Conservation (phyloP, 23 tunicate genomes). For the Halocynthia roretzi region DNA sequence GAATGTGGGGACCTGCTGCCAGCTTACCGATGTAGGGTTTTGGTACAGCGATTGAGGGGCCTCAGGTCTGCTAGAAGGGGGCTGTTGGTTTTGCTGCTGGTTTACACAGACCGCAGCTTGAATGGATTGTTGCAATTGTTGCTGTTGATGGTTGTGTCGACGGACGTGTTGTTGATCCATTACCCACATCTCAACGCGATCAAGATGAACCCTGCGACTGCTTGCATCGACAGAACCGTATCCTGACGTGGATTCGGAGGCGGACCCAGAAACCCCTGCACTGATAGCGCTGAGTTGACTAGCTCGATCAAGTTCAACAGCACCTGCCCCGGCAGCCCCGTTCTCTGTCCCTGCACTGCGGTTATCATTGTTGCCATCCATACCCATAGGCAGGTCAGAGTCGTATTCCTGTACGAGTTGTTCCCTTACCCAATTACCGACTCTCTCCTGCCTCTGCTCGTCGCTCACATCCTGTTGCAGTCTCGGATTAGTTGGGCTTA, state of each 20-base stretch:
- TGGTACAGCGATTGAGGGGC: neutral
- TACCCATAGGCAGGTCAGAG: conserved; percentile 85
- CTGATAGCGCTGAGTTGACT: conserved; percentile 78
- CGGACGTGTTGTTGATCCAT: conserved; percentile 89
- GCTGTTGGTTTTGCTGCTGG: neutral
- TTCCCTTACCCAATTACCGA: conserved; percentile 64
- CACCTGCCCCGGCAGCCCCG: neutral
- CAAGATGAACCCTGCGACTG: conserved; percentile 48
- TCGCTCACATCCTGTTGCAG: conserved; percentile 67
- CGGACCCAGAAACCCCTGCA: conserved; percentile 83
- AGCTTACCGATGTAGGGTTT: neutral
- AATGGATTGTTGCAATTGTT: conserved; percentile 10
- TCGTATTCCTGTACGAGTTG: conserved; percentile 63
- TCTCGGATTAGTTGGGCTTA: conserved; percentile 23
- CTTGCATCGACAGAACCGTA: conserved; percentile 78
- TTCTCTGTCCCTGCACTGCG: neutral
- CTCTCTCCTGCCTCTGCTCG: conserved; percentile 59
- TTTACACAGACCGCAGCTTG: neutral
- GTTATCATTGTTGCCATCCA: conserved; percentile 16
- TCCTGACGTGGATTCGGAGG: conserved; percentile 83
- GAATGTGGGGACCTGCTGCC: neutral
- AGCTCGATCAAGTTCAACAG: conserved; percentile 53
- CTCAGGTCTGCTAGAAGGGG: neutral
- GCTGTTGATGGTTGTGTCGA: conserved; percentile 8
- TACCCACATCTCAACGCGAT: conserved; percentile 86